Base-by-base conservation (phyloP, 1,140 invertebrate genomes). In the Pseudomyrmex dendroicus region DNA sequence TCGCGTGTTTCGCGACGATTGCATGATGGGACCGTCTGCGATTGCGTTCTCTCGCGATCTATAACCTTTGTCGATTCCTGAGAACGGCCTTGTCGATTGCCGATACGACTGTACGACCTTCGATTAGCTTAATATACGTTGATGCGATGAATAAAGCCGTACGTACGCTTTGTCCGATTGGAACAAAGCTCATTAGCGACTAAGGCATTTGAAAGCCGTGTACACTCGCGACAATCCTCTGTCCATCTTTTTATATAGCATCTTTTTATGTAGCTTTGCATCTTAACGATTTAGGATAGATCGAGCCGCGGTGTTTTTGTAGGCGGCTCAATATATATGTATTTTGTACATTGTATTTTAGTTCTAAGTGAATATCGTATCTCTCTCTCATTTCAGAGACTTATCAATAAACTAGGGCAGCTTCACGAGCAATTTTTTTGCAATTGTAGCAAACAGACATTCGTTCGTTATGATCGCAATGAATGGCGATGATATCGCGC, bases 51-150 rank as follows among this genome's bases (percentile, higher is more conserved):
- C 68, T 46, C 17, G 56, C 46, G 80, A 86, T 86, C 72, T 67
- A 35, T 85, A 85, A 78, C 84, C 86, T 86, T 86, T 77, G 74
- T 86, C 84, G 73, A 77, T 68, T 64, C 73, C 70, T 52, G 78
- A 72, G 64, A 74, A 46, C 67, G 63, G 80, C 80, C 86, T 86
- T 77, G 86, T 17, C 67, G 82, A 83, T 87, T 86, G 78, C 76
- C 72, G 15, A 72, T 67, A 17, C 48, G 25, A 83, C 70, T 86
- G 68, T 5, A 35, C n/a, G 66, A 62, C 84, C 86, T 87, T 87
- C 84, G 78, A 74, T 76, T 76, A 76, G 8, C 12, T 64, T 66
- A 66, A 66, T 76, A 44, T 66, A 64, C 22, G 25, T 76, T 63
- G 10, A 63, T n/a, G 46, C 48, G 17, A 20, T 54, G 62, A 76